Evolutionary conservation across 2,888 invertebrate species (phyloP).

Genomic region (Hemithea aestivaria): DNA sequence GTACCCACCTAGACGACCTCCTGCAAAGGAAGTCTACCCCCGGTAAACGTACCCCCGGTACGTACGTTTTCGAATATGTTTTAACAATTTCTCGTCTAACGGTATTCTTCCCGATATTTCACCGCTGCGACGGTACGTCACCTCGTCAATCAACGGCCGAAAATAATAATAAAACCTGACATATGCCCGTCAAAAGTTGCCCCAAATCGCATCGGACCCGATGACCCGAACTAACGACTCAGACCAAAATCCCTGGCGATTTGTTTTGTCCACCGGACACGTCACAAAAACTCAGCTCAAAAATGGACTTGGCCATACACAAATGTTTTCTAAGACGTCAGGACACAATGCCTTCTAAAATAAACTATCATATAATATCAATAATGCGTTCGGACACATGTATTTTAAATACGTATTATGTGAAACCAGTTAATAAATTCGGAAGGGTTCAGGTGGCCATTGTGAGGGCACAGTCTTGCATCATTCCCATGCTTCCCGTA

Average conservation of each 20-base stretch:
- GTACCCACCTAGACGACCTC: too few species aligned
- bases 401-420: conserved; percentile 77
- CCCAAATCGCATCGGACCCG: conserved; percentile 75
- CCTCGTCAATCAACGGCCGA: conserved; percentile 60
- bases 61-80: conserved; percentile 11
- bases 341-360: conserved; percentile 60
- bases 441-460: conserved; percentile 38
- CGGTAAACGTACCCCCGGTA: too few species aligned
- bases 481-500: conserved; percentile 69
- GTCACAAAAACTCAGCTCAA: conserved; percentile 33
- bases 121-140: conserved; percentile 10
- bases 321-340: conserved; percentile 41
- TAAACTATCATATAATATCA: conserved; percentile 79
- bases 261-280: conserved; percentile 24
- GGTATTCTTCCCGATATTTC: not conserved
- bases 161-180: conserved; percentile 65
- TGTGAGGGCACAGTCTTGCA: conserved; percentile 40
- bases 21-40: too few species aligned
- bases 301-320: conserved; percentile 24
- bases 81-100: not conserved
- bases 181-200: conserved; percentile 71
- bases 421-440: conserved; percentile 67
- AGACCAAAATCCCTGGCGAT: conserved; percentile 69
- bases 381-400: conserved; percentile 77
- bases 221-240: conserved; percentile 75